These are phyloP conservation scores for Prinia subflava DNA, from an alignment of 2,113 vertebrate species.

Conservation along the genomic window DNA sequence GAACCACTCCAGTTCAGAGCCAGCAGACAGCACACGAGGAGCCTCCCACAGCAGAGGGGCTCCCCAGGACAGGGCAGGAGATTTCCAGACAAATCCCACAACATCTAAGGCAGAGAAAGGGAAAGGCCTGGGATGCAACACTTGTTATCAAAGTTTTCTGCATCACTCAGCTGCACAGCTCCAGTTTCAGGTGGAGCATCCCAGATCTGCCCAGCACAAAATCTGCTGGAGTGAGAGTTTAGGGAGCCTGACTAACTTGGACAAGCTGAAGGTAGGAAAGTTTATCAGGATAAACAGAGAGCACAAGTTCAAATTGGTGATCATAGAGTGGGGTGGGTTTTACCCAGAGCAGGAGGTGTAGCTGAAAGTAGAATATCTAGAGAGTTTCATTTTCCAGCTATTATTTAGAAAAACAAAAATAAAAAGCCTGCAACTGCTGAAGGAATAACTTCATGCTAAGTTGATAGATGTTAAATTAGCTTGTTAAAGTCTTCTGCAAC, in stretches of 20 bases:
- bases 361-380: background rate
- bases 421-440: background rate
- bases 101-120: accelerated
- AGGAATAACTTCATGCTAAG: background rate
- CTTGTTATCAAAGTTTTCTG: background rate
- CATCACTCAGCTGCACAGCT: background rate
- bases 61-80: background rate
- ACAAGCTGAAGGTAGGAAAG: background rate
- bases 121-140: background rate
- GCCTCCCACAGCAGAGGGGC: background rate
- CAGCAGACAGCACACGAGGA: background rate
- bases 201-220: background rate
- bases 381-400: background rate
- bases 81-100: background rate
- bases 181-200: accelerated
- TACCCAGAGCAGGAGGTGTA: background rate
- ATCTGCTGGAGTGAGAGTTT: accelerated
- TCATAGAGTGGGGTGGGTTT: background rate
- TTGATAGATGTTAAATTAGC: background rate
- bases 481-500: background rate
- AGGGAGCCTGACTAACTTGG: background rate
- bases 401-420: background rate
- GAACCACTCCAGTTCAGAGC: accelerated
- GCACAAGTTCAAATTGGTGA: background rate
- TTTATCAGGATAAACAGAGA: background rate